A percentile compares a stretch with the other conserved stretches of the same genome.
These are phyloP conservation scores for Lymantria monacha DNA, from an alignment of 2,888 invertebrate genomes.

Conservation along the genomic window DNA sequence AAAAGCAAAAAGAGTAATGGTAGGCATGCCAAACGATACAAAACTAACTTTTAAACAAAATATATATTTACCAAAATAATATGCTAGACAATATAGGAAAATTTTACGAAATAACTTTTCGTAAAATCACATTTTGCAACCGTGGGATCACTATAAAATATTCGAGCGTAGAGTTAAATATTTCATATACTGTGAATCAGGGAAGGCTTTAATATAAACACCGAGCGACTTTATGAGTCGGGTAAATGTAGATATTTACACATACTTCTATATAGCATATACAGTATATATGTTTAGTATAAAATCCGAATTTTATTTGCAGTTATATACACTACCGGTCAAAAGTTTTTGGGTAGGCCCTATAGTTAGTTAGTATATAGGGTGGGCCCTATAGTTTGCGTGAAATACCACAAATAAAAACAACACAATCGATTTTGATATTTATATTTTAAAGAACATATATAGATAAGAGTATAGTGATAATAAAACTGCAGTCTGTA, in stretches of 20 bases:
- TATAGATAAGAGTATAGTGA: too few species aligned
- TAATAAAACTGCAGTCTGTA: too few species aligned
- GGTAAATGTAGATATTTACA: neutral
- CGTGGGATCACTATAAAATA: conserved; percentile 5
- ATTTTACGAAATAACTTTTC: neutral
- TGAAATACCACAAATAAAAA: too few species aligned
- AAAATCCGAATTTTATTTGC: too few species aligned
- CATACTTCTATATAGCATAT: neutral
- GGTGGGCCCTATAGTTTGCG: too few species aligned
- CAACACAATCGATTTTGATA: too few species aligned
- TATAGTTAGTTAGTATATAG: too few species aligned
- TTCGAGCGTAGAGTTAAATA: conserved; percentile 11
- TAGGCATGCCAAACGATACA: neutral
- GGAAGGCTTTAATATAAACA: conserved; percentile 29
- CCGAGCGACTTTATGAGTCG: conserved; percentile 26
- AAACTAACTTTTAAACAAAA: neutral
- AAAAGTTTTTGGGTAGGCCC: too few species aligned
- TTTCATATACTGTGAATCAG: conserved; percentile 20
- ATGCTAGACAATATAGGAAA: neutral
- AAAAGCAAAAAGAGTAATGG: neutral
- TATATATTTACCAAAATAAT: neutral
- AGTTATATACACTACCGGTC: too few species aligned
- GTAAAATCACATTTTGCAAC: neutral
- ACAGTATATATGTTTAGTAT: too few species aligned
- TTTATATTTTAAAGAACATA: too few species aligned